Percentiles rank a stretch among this genome's conserved stretches.
phyloP scores from a whole-genome alignment of 1,140 invertebrate species.

The Drosophila sproati region DNA sequence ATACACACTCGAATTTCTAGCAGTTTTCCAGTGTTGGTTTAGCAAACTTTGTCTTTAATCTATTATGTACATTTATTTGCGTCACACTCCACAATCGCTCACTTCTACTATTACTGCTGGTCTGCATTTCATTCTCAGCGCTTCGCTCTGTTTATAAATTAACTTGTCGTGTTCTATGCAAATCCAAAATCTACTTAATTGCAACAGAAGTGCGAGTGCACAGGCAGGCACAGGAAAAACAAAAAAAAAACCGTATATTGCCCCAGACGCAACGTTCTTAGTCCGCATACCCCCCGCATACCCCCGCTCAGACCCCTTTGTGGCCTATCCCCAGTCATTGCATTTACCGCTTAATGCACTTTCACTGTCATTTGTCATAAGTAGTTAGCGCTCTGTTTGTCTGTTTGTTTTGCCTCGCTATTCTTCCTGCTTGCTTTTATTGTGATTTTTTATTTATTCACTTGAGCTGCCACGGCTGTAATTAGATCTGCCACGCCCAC shows the following conservation, averaged over 20 bases:
- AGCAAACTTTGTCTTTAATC: background rate
- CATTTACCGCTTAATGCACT: conserved; percentile 68
- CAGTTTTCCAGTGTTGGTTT: background rate
- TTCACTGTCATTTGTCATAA: conserved; percentile 76
- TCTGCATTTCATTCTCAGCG: conserved; percentile 27
- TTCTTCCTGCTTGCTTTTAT: conserved; percentile 36
- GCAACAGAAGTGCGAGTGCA: conserved; percentile 21
- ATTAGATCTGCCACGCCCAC: conserved; percentile 65
- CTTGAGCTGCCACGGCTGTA: conserved; percentile 60
- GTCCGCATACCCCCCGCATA: background rate
- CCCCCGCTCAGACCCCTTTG: background rate
- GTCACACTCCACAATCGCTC: background rate
- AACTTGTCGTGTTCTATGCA: conserved; percentile 62
- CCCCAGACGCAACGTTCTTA: conserved; percentile 33
- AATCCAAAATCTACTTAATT: conserved; percentile 58
- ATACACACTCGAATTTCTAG: too few relatives aligned
- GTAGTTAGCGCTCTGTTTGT: conserved; percentile 67
- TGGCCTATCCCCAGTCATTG: background rate
- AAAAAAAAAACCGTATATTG: conserved; percentile 59
- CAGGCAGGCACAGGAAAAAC: background rate
- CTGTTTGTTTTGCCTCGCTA: conserved; percentile 21
- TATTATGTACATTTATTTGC: background rate
- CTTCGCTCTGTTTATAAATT: conserved; percentile 52
- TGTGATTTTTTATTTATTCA: conserved; percentile 53
- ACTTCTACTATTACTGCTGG: background rate